These are phyloP conservation scores for Zaprionus ghesquierei DNA, from an alignment of 1,140 invertebrate species.

Conservation along the genomic window DNA sequence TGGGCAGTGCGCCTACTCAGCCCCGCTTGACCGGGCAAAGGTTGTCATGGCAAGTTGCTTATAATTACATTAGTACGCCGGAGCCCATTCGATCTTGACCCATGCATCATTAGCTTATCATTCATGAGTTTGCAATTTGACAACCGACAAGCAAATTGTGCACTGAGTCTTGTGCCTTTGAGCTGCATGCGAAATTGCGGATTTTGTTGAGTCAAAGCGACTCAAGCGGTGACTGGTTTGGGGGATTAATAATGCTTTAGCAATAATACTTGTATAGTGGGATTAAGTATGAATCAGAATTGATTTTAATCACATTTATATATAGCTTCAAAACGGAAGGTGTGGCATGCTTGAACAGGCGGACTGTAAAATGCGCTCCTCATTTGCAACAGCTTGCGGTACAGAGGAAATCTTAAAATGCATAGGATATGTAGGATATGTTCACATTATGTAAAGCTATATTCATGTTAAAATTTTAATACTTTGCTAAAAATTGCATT, in stretches of 20 bases:
- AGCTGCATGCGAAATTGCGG: constrained; percentile 6
- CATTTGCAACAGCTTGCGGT: too few relatives aligned
- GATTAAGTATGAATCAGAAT: neutral
- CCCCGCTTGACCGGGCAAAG: neutral
- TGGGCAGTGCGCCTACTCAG: neutral
- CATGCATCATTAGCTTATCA: constrained; percentile 74
- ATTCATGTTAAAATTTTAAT: too few relatives aligned
- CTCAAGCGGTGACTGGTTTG: neutral
- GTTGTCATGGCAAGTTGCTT: constrained; percentile 61
- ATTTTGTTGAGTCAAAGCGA: neutral
- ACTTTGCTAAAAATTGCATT: too few relatives aligned
- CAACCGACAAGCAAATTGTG: constrained; percentile 14
- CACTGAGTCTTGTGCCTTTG: constrained; percentile 13
- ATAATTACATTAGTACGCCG: constrained; percentile 73
- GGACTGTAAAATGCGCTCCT: too few relatives aligned
- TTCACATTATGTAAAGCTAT: too few relatives aligned
- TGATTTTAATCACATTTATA: neutral
- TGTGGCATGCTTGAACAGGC: too few relatives aligned
- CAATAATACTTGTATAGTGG: neutral
- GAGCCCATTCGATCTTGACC: constrained; percentile 44
- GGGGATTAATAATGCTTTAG: neutral
- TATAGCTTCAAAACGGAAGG: too few relatives aligned
- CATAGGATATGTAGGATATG: too few relatives aligned
- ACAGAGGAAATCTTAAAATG: too few relatives aligned
- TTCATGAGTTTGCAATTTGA: constrained; percentile 28